Conservation (phyloP, 2,888 invertebrate species). For the Eilema griseolum region DNA sequence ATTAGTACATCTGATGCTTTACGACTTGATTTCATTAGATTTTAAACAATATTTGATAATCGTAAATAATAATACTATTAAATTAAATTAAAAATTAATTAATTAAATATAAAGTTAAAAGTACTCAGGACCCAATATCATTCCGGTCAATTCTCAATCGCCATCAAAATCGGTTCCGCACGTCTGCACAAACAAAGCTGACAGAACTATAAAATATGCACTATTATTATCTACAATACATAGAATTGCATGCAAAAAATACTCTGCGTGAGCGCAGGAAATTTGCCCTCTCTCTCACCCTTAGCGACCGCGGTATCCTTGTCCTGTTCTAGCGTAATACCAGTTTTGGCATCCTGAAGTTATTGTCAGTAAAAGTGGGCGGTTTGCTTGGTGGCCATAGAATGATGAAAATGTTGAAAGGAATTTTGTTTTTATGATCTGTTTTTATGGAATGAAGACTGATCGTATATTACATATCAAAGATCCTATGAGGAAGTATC, state of each 20-base stretch:
- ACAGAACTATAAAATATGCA: conserved; percentile 48
- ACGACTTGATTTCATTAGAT: neutral
- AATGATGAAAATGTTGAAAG: conserved; percentile 33
- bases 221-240: conserved; percentile 51
- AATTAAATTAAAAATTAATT: neutral
- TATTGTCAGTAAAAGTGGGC: conserved; percentile 61
- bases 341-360: conserved; percentile 69
- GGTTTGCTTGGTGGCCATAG: conserved; percentile 49
- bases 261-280: conserved; percentile 64
- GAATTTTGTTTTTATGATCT: conserved; percentile 28
- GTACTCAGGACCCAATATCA: conserved; percentile 20
- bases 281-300: conserved; percentile 48
- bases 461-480: too few species aligned
- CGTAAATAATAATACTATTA: neutral
- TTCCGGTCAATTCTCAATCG: conserved; percentile 23
- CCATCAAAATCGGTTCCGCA: conserved; percentile 49
- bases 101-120: conserved; percentile 10
- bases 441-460: neutral
- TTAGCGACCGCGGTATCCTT: conserved; percentile 38
- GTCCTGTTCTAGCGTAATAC: conserved; percentile 61
- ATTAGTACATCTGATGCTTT: neutral
- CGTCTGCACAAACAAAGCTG: conserved; percentile 43
- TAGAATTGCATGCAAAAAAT: conserved; percentile 63
- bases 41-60: neutral
- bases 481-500: too few species aligned